Conservation (phyloP, 2,888 invertebrate species). For the Seira musarum region DNA sequence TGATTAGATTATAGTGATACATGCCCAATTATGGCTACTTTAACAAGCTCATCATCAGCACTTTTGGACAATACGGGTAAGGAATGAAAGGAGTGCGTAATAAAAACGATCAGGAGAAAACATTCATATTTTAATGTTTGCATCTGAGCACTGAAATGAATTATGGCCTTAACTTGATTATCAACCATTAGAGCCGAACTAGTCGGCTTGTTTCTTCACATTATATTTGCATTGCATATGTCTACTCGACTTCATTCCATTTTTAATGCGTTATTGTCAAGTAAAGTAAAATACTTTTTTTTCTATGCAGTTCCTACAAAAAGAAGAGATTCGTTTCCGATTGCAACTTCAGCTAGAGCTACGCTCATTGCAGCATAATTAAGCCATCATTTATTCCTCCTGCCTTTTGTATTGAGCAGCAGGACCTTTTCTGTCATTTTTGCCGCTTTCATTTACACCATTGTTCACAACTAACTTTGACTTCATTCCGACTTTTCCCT, state of each 20-base stretch:
- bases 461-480: neutral
- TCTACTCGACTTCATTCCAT: too few species aligned
- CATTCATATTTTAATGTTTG: conserved; percentile 27
- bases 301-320: too few species aligned
- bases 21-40: conserved; percentile 29
- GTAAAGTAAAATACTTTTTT: too few species aligned
- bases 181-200: conserved; percentile 16
- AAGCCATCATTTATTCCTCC: conserved; percentile 70
- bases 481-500: neutral
- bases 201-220: conserved; percentile 17
- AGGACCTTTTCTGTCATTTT: conserved; percentile 58
- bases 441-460: conserved; percentile 15
- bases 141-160: conserved; percentile 22
- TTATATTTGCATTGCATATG: too few species aligned
- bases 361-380: conserved; percentile 62
- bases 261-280: too few species aligned
- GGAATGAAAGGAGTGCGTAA: neutral
- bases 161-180: conserved; percentile 33
- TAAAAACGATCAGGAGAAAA: neutral
- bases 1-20: conserved; percentile 14
- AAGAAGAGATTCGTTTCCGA: neutral
- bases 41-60: conserved; percentile 30
- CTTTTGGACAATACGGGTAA: neutral
- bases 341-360: neutral
- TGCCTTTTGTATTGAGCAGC: conserved; percentile 69